These are phyloP conservation scores for Pocillopora damicornis DNA, from an alignment of 64 coral and sea anemone species.

Conservation along the genomic window DNA sequence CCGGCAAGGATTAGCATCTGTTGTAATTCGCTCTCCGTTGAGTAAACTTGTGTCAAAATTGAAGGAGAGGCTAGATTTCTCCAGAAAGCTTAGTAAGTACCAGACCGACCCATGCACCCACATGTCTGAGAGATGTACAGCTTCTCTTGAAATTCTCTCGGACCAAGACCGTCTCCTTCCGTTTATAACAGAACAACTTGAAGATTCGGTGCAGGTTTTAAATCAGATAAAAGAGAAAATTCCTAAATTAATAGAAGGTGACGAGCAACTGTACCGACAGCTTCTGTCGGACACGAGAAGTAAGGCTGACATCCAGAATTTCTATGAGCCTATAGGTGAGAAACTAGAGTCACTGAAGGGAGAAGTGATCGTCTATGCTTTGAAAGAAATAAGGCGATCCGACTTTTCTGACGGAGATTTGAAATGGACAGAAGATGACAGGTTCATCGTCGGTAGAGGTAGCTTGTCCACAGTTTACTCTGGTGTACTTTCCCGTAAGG, in stretches of 20 bases:
- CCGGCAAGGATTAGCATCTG: neutral
- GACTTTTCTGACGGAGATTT: neutral
- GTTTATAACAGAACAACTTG: neutral
- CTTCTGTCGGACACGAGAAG: neutral
- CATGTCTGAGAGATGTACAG: neutral
- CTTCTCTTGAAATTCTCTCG: neutral
- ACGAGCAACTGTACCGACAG: neutral
- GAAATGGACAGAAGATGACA: neutral
- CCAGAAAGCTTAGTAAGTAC: neutral
- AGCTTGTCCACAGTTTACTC: neutral
- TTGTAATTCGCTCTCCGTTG: neutral
- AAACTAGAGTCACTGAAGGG: neutral
- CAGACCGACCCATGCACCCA: neutral
- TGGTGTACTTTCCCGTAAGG: neutral
- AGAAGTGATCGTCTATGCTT: neutral
- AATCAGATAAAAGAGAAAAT: neutral
- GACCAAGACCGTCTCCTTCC: neutral
- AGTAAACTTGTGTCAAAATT: neutral
- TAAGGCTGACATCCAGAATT: neutral
- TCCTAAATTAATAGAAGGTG: neutral
- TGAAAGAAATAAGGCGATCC: neutral
- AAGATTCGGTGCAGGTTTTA: neutral
- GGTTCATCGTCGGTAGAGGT: neutral
- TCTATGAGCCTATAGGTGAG: neutral
- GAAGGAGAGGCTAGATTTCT: neutral